phyloP scores from a whole-genome alignment of 2,113 vertebrate species.

The Cyprinodon variegatus region DNA sequence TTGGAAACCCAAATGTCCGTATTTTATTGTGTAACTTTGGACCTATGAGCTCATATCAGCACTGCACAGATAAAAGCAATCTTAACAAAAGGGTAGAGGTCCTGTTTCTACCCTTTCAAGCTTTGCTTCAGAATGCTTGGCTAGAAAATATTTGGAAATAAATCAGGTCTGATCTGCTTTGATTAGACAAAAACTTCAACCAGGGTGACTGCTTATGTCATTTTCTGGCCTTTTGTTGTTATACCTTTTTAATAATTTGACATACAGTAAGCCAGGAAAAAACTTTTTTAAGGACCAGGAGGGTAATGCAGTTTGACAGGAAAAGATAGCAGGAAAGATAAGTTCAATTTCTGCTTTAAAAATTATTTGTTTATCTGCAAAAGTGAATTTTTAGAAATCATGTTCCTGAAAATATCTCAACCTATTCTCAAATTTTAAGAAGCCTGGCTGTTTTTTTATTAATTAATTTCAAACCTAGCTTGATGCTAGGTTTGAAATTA shows the following conservation, averaged over 20 bases:
- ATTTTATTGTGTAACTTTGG: background rate
- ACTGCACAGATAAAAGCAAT: conserved; percentile 29
- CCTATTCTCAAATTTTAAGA: no score
- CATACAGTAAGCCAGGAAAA: conserved; percentile 23
- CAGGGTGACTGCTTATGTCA: conserved; percentile 59
- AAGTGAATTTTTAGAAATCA: no score
- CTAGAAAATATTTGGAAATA: conserved; percentile 54
- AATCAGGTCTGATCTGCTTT: conserved; percentile 75
- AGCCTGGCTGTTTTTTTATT: no score
- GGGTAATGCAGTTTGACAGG: conserved; percentile 74
- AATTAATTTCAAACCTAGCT: no score
- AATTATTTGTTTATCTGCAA: no score
- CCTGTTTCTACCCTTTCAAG: conserved; percentile 11
- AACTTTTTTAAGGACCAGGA: conserved; percentile 57
- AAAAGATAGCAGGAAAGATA: conserved; percentile 63
- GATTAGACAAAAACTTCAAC: conserved; percentile 79
- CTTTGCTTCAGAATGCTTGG: conserved; percentile 22
- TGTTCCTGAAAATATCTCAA: no score
- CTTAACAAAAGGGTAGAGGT: conserved; percentile 32
- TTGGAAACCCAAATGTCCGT: background rate
- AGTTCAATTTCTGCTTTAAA: conserved; percentile 46
- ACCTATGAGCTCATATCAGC: conserved; percentile 4
- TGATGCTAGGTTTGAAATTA: no score
- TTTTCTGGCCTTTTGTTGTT: conserved; percentile 37
- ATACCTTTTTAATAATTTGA: conserved; percentile 42